A percentile compares a stretch with the other conserved stretches of the same genome.
Evolutionary conservation across 1,140 invertebrate species (phyloP).

Genomic region (Chironomus tepperi): DNA sequence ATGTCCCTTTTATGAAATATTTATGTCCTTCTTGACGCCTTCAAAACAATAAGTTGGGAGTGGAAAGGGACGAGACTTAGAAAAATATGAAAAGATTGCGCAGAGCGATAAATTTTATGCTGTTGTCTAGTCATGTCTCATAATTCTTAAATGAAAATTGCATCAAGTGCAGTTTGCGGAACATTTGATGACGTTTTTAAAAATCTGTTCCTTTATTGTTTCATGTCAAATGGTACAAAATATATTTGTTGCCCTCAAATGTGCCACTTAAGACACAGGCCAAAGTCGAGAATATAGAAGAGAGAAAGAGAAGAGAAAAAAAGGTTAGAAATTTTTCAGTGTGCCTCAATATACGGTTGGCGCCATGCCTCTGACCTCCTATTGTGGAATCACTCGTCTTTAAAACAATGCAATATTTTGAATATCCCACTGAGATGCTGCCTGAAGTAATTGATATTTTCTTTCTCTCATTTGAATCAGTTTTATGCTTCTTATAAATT

Average conservation of each 20-base stretch:
- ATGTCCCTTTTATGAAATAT: background rate
- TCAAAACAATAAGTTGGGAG: background rate
- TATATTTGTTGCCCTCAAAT: background rate
- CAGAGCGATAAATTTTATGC: conserved; percentile 8
- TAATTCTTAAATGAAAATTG: background rate
- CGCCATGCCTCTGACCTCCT: conserved; percentile 20
- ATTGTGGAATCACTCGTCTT: background rate
- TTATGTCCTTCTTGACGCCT: conserved; percentile 15
- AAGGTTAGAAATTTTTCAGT: conserved; percentile 19
- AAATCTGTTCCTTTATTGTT: too few species aligned
- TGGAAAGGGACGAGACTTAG: background rate
- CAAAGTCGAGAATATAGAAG: background rate
- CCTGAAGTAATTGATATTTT: conserved; percentile 23
- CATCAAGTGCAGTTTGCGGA: conserved; percentile 18
- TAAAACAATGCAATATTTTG: conserved; percentile 20
- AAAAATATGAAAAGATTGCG: conserved; percentile 2
- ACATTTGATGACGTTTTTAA: conserved; percentile 8
- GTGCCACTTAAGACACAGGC: background rate
- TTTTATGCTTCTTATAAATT: background rate
- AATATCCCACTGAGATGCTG: conserved; percentile 23
- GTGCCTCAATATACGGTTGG: background rate
- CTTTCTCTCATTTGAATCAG: background rate
- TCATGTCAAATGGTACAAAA: too few species aligned
- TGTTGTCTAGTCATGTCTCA: conserved; percentile 1
- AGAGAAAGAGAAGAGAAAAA: background rate